Evolutionary conservation across 1,140 invertebrate genomes (phyloP).

Genomic region (Limonius californicus): DNA sequence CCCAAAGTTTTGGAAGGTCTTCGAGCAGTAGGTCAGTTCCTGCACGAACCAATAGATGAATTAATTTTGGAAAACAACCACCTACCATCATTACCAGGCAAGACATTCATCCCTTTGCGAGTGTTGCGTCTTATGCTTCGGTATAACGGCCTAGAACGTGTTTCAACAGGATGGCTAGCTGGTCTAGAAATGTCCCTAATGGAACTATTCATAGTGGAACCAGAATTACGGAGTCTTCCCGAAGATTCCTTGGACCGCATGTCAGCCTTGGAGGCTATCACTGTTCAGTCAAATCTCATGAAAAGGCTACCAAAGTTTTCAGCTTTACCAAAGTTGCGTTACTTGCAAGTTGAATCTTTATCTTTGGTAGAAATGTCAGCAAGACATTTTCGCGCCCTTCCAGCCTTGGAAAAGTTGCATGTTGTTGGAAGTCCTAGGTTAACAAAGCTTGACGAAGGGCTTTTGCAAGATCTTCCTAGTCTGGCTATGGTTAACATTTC

Average conservation of each 20-base stretch:
- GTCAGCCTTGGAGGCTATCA: constrained; percentile 74
- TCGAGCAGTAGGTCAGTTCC: constrained; percentile 63
- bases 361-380: constrained; percentile 66
- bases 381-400: constrained; percentile 67
- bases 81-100: constrained; percentile 72
- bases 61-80: constrained; percentile 83
- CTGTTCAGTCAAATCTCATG: constrained; percentile 69
- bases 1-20: constrained; percentile 69
- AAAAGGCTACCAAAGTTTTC: constrained; percentile 68
- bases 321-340: constrained; percentile 59
- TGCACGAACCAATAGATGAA: constrained; percentile 73
- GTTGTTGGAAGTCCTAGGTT: constrained; percentile 66
- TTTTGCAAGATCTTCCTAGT: constrained; percentile 70
- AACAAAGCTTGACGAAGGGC: constrained; percentile 63
- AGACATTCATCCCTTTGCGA: constrained; percentile 68
- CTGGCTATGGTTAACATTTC: constrained; percentile 72
- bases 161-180: constrained; percentile 75
- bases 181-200: constrained; percentile 71
- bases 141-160: constrained; percentile 75
- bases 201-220: constrained; percentile 81
- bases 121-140: constrained; percentile 76
- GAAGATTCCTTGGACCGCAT: constrained; percentile 71
- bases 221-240: constrained; percentile 71
- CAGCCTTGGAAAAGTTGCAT: constrained; percentile 70
- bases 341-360: constrained; percentile 66